Evolutionary conservation across 35 echinoderm and acorn worm genomes (phyloP).

Genomic region (Ophiothrix spiculata): DNA sequence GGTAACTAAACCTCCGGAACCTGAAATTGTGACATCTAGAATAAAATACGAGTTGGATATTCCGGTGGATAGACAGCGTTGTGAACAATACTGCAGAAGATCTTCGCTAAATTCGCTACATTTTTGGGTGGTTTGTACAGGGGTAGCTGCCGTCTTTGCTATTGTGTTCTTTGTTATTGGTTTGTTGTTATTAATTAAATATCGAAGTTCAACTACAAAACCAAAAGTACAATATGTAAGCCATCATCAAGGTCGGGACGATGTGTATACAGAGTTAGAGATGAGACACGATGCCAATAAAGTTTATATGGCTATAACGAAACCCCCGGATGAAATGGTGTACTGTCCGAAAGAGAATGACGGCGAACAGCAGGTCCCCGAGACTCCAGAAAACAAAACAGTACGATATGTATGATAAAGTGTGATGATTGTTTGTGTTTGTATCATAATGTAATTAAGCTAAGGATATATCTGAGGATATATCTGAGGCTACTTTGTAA

Average conservation of each 20-base stretch:
- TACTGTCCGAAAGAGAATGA: neutral
- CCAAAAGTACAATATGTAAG: neutral
- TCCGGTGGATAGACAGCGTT: neutral
- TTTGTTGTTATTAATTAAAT: neutral
- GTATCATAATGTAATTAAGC: too few species aligned
- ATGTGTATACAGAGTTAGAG: neutral
- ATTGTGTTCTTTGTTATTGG: neutral
- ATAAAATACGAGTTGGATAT: neutral
- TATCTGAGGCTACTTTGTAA: too few species aligned
- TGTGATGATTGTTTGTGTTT: neutral
- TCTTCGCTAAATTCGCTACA: neutral
- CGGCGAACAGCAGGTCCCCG: neutral
- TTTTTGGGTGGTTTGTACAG: neutral
- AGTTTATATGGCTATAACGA: neutral
- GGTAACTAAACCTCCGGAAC: neutral
- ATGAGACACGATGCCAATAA: neutral
- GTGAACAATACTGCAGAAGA: neutral
- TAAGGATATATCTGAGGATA: too few species aligned
- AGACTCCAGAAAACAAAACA: neutral
- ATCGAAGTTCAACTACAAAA: neutral
- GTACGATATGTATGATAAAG: neutral
- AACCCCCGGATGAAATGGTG: neutral
- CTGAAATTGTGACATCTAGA: neutral
- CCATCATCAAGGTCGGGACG: neutral
- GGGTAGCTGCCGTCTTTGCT: neutral